Conservation (phyloP, 1,140 invertebrate genomes). For the Megalonaias nervosa region DNA sequence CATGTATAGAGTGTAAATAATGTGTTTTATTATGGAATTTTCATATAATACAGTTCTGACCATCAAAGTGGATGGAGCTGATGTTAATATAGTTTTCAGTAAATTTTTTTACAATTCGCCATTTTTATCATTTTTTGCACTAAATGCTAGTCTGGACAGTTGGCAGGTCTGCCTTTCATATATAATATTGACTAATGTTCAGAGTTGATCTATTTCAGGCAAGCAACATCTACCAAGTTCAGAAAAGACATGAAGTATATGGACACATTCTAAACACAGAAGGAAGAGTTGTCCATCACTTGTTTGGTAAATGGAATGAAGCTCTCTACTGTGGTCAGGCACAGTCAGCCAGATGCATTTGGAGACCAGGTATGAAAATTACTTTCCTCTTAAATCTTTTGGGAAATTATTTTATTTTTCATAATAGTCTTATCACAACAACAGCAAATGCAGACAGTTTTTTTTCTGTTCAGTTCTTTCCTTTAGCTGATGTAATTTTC, state of each 20-base stretch:
- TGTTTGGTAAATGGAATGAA: slow-evolving; percentile 89
- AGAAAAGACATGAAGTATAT: slow-evolving; percentile 83
- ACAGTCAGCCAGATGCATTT: slow-evolving; percentile 81
- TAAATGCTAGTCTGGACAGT: background rate
- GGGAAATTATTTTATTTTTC: too few species aligned
- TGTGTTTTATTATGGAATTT: too few species aligned
- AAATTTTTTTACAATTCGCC: background rate
- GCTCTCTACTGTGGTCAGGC: slow-evolving; percentile 82
- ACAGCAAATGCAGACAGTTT: too few species aligned
- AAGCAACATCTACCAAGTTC: slow-evolving; percentile 81
- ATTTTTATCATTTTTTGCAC: background rate
- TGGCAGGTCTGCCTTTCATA: background rate
- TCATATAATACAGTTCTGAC: too few species aligned
- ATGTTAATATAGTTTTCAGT: too few species aligned
- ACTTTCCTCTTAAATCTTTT: too few species aligned
- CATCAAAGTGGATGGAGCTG: too few species aligned
- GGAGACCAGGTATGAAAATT: slow-evolving; percentile 78
- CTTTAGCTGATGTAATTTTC: too few species aligned
- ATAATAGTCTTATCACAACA: too few species aligned
- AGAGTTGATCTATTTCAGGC: slow-evolving; percentile 72
- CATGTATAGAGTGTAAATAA: too few species aligned
- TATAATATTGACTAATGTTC: background rate
- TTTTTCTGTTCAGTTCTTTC: too few species aligned
- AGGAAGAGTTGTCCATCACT: slow-evolving; percentile 77
- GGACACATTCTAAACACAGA: slow-evolving; percentile 78